Conservation (phyloP, 1,140 invertebrate genomes). For the Ceratosolen solmsi region DNA sequence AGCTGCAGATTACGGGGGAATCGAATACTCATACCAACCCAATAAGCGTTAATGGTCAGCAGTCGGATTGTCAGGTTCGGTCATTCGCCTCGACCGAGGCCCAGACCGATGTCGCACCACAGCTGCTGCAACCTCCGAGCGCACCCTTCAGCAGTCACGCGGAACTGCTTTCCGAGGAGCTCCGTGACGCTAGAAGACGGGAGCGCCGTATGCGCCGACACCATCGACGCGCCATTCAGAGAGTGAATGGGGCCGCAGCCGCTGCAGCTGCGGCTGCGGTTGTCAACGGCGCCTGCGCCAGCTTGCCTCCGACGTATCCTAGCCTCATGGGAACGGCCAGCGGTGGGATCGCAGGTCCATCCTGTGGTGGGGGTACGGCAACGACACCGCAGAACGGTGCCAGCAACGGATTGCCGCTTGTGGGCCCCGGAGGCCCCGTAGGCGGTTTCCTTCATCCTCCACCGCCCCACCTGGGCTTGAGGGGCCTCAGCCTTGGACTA, state of each 20-base stretch:
- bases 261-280: constrained; percentile 48
- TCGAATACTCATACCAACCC: background rate
- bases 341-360: constrained; percentile 20
- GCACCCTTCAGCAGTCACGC: constrained; percentile 51
- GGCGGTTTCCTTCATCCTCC: constrained; percentile 69
- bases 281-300: constrained; percentile 57
- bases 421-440: constrained; percentile 56
- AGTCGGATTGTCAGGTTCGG: constrained; percentile 52
- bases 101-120: constrained; percentile 65
- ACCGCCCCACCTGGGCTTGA: constrained; percentile 68
- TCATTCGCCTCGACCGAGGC: constrained; percentile 70
- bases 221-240: constrained; percentile 63
- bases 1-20: background rate
- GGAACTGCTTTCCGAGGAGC: constrained; percentile 57
- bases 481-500: constrained; percentile 70
- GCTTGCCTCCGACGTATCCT: constrained; percentile 67
- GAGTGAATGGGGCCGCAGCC: constrained; percentile 58
- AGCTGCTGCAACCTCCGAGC: constrained; percentile 28
- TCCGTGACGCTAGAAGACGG: constrained; percentile 64
- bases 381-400: constrained; percentile 43
- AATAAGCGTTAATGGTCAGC: constrained; percentile 59
- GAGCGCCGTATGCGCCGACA: constrained; percentile 66
- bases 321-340: constrained; percentile 52
- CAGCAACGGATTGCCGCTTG: constrained; percentile 61
- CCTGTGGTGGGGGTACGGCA: constrained; percentile 10